Conservation (phyloP, 1,140 invertebrate genomes). For the Arion vulgaris region DNA sequence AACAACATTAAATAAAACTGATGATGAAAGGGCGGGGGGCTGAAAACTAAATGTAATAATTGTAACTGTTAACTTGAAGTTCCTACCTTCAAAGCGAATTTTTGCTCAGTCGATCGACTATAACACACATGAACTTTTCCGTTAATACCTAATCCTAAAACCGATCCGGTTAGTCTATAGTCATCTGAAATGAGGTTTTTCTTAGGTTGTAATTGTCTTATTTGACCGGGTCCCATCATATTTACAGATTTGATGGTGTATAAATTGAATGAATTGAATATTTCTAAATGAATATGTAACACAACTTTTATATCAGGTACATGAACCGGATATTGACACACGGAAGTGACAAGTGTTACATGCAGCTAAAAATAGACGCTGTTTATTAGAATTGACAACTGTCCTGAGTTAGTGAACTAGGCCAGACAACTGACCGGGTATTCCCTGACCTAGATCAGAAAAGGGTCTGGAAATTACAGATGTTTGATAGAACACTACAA, state of each 20-base stretch:
- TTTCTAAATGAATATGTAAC: neutral
- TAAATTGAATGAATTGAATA: neutral
- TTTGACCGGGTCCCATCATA: slow-evolving; percentile 64
- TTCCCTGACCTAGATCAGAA: no score
- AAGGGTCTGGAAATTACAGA: no score
- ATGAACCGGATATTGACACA: slow-evolving; percentile 43
- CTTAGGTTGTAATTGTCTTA: slow-evolving; percentile 64
- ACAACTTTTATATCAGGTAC: slow-evolving; percentile 8
- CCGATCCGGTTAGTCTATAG: slow-evolving; percentile 93
- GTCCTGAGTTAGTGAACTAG: no score
- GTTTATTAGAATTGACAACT: no score
- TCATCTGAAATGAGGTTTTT: slow-evolving; percentile 88
- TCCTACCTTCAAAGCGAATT: slow-evolving; percentile 89
- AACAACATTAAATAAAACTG: no score
- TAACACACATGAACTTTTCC: slow-evolving; percentile 86
- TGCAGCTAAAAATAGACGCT: slow-evolving; percentile 49
- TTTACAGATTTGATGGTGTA: slow-evolving; percentile 26
- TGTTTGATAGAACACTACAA: no score
- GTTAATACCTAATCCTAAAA: slow-evolving; percentile 97
- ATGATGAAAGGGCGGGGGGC: no score
- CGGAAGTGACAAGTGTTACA: slow-evolving; percentile 54
- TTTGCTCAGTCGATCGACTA: slow-evolving; percentile 79
- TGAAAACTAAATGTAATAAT: no score
- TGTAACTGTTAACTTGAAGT: no score
- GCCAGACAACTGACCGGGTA: no score